A percentile compares a stretch with the other conserved stretches of the same genome.
Conservation (phyloP, 2,888 invertebrate genomes). For the Drosophila prostipennis region DNA sequence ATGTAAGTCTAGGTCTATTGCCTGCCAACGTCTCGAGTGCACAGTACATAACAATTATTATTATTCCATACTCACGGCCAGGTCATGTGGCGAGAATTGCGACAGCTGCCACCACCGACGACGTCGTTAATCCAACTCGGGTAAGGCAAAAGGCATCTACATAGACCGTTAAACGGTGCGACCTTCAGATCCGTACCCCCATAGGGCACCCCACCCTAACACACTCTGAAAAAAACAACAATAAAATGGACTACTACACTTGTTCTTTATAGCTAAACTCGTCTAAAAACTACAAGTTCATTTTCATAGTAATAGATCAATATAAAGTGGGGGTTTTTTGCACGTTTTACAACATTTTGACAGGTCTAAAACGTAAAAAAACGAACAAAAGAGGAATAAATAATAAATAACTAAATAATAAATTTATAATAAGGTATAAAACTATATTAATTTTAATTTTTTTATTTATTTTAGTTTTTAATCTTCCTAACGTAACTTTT, state of each 20-base stretch:
- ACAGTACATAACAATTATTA: slow-evolving; percentile 40
- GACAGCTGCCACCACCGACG: slow-evolving; percentile 60
- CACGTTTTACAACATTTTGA: neutral
- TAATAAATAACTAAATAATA: too few species aligned
- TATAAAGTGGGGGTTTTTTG: neutral
- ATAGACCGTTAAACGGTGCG: slow-evolving; percentile 63
- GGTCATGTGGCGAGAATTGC: slow-evolving; percentile 67
- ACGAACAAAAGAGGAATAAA: too few species aligned
- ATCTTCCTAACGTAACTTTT: too few species aligned
- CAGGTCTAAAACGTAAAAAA: too few species aligned
- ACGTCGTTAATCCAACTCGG: slow-evolving; percentile 38
- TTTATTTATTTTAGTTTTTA: too few species aligned
- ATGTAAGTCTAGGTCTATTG: slow-evolving; percentile 59
- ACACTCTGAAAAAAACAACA: slow-evolving; percentile 9
- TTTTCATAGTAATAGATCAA: neutral
- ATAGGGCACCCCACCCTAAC: slow-evolving; percentile 17
- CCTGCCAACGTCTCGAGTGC: slow-evolving; percentile 29
- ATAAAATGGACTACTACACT: neutral
- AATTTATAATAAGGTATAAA: too few species aligned
- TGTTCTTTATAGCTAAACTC: neutral
- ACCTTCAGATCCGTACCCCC: slow-evolving; percentile 43
- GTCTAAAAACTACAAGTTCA: neutral
- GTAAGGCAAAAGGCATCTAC: slow-evolving; percentile 27
- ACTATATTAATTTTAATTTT: too few species aligned
- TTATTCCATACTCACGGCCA: slow-evolving; percentile 47